phyloP scores from a whole-genome alignment of 1,140 invertebrate genomes.

The Chelonus insularis region DNA sequence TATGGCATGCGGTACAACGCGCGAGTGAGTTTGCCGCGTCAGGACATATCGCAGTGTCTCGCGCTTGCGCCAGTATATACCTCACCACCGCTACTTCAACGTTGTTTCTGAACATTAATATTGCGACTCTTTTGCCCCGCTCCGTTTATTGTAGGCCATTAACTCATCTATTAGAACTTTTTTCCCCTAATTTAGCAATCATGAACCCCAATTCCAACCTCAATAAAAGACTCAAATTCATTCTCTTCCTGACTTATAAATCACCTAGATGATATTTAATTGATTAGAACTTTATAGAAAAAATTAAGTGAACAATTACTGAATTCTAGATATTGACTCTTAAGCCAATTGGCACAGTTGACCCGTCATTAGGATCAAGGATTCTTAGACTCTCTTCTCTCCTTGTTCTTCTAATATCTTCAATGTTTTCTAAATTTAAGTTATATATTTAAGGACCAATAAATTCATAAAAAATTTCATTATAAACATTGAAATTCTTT shows the following conservation, averaged over 20 bases:
- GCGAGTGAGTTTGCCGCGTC: constrained; percentile 58
- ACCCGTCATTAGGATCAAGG: constrained; percentile 55
- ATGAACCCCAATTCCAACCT: too few species aligned
- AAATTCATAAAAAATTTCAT: too few species aligned
- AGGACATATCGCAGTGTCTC: constrained; percentile 51
- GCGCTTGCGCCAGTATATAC: constrained; percentile 51
- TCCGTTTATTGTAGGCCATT: not conserved
- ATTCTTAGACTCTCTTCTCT: constrained; percentile 32
- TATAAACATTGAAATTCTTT: too few species aligned
- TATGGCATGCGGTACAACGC: constrained; percentile 59
- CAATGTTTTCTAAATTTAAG: constrained; percentile 10
- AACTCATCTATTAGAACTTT: too few species aligned
- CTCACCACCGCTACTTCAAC: constrained; percentile 14
- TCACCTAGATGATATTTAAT: too few species aligned
- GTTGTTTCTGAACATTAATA: not conserved
- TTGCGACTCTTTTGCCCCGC: not conserved
- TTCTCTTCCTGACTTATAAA: too few species aligned
- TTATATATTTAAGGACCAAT: too few species aligned
- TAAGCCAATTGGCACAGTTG: constrained; percentile 47
- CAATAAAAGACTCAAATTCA: too few species aligned
- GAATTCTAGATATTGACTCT: constrained; percentile 28
- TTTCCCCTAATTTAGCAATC: too few species aligned
- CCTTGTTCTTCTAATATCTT: not conserved
- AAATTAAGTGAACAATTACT: not conserved
- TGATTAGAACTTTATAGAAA: too few species aligned